These are phyloP conservation scores for Petrocephalus microphthalmus DNA, from an alignment of 2,113 vertebrate species.

Conservation along the genomic window DNA sequence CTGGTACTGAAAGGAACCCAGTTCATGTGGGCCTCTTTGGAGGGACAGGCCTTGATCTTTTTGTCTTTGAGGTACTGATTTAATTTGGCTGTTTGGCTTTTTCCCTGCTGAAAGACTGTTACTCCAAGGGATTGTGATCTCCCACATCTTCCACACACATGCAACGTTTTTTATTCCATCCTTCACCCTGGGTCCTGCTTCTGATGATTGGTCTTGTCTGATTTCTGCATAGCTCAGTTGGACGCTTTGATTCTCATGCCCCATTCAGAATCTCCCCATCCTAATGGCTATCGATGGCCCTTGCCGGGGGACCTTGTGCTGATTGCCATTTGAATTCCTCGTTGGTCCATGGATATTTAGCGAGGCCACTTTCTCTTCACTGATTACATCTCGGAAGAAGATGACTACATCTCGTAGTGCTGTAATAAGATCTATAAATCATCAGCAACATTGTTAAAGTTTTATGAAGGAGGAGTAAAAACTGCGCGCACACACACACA, in stretches of 20 bases:
- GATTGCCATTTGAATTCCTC: background rate
- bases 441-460: background rate
- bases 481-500: background rate
- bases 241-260: background rate
- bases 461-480: background rate
- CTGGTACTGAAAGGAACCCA: background rate
- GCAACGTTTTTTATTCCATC: background rate
- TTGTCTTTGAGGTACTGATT: background rate
- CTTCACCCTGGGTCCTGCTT: background rate
- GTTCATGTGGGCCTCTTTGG: background rate
- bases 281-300: background rate
- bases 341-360: background rate
- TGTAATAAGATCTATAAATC: conserved; percentile 15
- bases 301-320: background rate
- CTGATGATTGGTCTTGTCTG: background rate
- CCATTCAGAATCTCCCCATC: background rate
- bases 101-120: background rate
- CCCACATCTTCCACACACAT: background rate
- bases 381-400: background rate
- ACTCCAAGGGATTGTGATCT: background rate
- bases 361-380: background rate
- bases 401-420: background rate
- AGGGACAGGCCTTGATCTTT: background rate
- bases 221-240: background rate
- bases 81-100: background rate